phyloP scores from a whole-genome alignment of 2,113 vertebrate genomes.

The Felis catus region DNA sequence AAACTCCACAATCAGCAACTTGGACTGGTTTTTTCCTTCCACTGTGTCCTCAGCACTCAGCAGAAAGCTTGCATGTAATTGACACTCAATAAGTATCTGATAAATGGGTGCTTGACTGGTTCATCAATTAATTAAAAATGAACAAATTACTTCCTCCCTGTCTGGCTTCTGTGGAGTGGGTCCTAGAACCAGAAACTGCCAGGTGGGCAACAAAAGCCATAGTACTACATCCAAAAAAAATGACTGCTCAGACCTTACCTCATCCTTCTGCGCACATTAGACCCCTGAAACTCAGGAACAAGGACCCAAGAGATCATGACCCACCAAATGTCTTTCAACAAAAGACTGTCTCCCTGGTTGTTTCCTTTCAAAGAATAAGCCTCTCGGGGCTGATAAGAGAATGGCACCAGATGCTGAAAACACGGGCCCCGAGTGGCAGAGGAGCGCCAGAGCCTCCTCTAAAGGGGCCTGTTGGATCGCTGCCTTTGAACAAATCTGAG shows the following conservation, averaged over 20 bases:
- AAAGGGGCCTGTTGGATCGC: constrained; percentile 12
- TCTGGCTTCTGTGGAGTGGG: not conserved
- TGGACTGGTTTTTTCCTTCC: not conserved
- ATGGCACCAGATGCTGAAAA: constrained; percentile 34
- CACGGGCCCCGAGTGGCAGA: not conserved
- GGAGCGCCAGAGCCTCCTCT: not conserved
- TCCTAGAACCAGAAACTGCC: not conserved
- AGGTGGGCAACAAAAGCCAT: not conserved
- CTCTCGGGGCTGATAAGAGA: constrained; percentile 62
- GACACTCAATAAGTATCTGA: constrained; percentile 14
- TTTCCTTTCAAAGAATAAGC: constrained; percentile 56
- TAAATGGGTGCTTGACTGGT: not conserved
- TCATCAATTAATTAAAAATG: constrained; percentile 21
- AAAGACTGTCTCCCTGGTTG: constrained; percentile 43
- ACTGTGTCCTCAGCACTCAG: not conserved
- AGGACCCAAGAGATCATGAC: constrained; percentile 14
- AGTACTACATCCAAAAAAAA: not conserved
- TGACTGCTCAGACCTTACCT: not conserved
- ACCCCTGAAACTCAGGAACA: constrained; percentile 47
- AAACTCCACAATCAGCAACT: not conserved
- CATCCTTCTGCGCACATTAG: not conserved
- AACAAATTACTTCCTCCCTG: not conserved
- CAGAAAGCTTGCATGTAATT: not conserved
- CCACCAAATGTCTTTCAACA: constrained; percentile 42
- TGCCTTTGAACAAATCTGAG: constrained; percentile 57